Percentiles rank a stretch among this genome's conserved stretches.
phyloP scores from a whole-genome alignment of 2,888 invertebrate genomes.

The Limenitis camilla region DNA sequence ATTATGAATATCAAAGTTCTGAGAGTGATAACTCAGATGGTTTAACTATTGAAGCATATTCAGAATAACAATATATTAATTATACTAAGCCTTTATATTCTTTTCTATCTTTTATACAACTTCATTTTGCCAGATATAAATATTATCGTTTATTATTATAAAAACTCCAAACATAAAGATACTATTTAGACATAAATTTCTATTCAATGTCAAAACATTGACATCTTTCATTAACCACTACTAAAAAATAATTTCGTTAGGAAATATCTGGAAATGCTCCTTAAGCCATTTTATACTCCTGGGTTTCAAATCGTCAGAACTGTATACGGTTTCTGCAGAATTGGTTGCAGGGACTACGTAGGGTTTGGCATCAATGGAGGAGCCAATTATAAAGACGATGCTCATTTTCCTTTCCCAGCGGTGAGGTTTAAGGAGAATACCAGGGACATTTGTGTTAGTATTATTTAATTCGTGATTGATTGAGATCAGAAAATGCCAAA shows the following conservation, averaged over 20 bases:
- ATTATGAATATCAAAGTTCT: neutral
- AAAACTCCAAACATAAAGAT: too few species aligned
- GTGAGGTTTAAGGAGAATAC: conserved; percentile 77
- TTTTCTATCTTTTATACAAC: too few species aligned
- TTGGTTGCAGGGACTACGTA: conserved; percentile 79
- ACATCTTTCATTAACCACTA: neutral
- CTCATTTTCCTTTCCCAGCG: conserved; percentile 77
- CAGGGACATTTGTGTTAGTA: conserved; percentile 70
- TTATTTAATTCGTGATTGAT: neutral
- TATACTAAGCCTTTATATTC: too few species aligned
- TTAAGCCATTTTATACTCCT: conserved; percentile 3
- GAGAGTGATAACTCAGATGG: neutral
- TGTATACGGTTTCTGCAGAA: conserved; percentile 46
- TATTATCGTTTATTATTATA: too few species aligned
- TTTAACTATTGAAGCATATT: neutral
- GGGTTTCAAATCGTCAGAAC: conserved; percentile 26
- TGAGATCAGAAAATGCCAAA: too few species aligned
- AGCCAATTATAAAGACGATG: conserved; percentile 73
- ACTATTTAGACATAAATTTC: too few species aligned
- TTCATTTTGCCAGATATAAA: too few species aligned
- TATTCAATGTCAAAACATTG: too few species aligned
- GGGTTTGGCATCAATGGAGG: conserved; percentile 77
- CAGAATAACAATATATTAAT: too few species aligned
- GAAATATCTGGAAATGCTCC: neutral
- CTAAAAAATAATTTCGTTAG: neutral